Percentiles rank a stretch among this genome's conserved stretches.
Evolutionary conservation across 2,888 invertebrate genomes (phyloP).

Genomic region (Rugalucina vietnamica): DNA sequence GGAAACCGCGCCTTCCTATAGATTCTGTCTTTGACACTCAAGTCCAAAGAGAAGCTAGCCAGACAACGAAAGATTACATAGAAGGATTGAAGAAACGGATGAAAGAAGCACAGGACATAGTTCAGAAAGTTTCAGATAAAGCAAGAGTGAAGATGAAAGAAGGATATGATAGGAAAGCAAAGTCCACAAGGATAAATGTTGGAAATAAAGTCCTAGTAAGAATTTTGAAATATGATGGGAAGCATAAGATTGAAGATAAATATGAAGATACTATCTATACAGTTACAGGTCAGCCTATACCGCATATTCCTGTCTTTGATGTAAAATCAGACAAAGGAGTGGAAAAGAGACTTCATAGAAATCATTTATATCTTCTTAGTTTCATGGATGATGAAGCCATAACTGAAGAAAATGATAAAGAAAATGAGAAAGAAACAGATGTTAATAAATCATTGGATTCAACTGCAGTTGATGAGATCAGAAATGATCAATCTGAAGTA

Average conservation of each 20-base stretch:
- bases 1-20: constrained; percentile 32
- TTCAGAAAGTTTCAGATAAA: background rate
- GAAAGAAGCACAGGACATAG: background rate
- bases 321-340: background rate
- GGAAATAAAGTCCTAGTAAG: constrained; percentile 25
- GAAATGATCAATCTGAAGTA: background rate
- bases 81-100: constrained; percentile 14
- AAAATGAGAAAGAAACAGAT: background rate
- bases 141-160: constrained; percentile 1
- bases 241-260: constrained; percentile 26
- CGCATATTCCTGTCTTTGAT: constrained; percentile 2
- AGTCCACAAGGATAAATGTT: background rate
- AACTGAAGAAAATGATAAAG: background rate
- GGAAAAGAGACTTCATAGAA: constrained; percentile 31
- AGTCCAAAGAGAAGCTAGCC: background rate
- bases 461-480: background rate
- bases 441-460: no score
- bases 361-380: constrained; percentile 18
- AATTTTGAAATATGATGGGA: constrained; percentile 19
- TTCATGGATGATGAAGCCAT: background rate
- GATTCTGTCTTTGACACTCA: constrained; percentile 28
- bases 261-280: constrained; percentile 4
- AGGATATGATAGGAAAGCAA: constrained; percentile 14
- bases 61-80: constrained; percentile 18
- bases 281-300: constrained; percentile 3